These are phyloP conservation scores for Planiliza haematocheilus DNA, from an alignment of 2,113 vertebrate genomes.

Conservation along the genomic window DNA sequence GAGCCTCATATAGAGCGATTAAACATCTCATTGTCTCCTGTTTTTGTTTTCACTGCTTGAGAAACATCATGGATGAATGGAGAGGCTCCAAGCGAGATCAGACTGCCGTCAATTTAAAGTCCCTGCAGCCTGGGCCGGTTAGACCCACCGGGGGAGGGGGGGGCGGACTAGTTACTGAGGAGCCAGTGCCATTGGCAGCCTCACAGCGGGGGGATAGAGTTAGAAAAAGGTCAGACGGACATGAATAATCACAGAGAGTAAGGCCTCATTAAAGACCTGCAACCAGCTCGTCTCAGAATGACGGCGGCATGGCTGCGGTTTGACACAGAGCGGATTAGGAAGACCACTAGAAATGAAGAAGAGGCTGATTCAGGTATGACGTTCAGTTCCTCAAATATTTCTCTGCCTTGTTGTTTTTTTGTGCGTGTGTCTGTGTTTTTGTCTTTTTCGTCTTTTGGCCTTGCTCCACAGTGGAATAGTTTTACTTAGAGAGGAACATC, in stretches of 20 bases:
- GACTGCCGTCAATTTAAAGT: constrained; percentile 7
- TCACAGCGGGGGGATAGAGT: neutral
- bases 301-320: neutral
- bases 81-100: constrained; percentile 19
- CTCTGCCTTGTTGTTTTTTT: neutral
- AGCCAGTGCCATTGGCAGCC: constrained; percentile 10
- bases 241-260: neutral
- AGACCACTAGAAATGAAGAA: constrained; percentile 47
- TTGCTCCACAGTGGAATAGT: constrained; percentile 2
- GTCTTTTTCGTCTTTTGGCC: neutral
- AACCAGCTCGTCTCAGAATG: neutral
- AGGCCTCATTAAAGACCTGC: constrained; percentile 3
- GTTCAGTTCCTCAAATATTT: constrained; percentile 12
- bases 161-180: neutral
- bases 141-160: neutral
- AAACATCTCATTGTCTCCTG: neutral
- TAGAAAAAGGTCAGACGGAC: constrained; percentile 2
- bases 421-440: neutral
- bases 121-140: constrained; percentile 10
- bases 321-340: constrained; percentile 11
- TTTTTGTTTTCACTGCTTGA: neutral
- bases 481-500: neutral
- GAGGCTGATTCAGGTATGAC: constrained; percentile 39
- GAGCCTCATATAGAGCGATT: too few species aligned
- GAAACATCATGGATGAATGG: neutral